Percentiles rank a stretch among this genome's conserved stretches.
Evolutionary conservation across 2,888 invertebrate species (phyloP).

Genomic region (Drosophila lutescens): DNA sequence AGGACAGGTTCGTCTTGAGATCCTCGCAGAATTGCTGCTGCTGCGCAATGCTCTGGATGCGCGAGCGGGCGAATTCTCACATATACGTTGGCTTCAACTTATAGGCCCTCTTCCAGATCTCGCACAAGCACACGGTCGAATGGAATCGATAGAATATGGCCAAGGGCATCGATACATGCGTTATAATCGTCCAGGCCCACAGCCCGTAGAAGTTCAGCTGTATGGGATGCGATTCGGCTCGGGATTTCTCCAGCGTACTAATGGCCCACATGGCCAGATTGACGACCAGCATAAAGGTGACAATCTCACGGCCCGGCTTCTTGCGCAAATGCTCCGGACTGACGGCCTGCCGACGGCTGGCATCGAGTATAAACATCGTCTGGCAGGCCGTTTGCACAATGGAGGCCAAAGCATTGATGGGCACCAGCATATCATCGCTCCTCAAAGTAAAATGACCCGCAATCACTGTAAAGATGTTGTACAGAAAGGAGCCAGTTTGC

Average conservation of each 20-base stretch:
- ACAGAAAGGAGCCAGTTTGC: constrained; percentile 97
- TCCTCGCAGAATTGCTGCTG: constrained; percentile 83
- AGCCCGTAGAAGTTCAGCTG: constrained; percentile 96
- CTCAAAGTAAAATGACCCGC: constrained; percentile 95
- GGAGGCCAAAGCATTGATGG: constrained; percentile 93
- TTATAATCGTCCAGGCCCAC: constrained; percentile 98
- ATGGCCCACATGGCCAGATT: constrained; percentile 98
- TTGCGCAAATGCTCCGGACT: constrained; percentile 92
- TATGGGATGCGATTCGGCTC: constrained; percentile 95
- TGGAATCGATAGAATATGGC: constrained; percentile 98
- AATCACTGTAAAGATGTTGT: constrained; percentile 96
- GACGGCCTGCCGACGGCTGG: constrained; percentile 92
- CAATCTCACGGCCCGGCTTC: constrained; percentile 96
- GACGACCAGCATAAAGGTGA: constrained; percentile 95
- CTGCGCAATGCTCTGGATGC: constrained; percentile 83
- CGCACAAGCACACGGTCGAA: constrained; percentile 97
- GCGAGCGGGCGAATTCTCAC: constrained; percentile 86
- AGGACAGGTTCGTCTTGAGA: constrained; percentile 82
- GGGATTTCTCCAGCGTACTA: constrained; percentile 95
- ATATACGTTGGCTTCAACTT: constrained; percentile 95
- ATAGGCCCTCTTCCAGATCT: constrained; percentile 98
- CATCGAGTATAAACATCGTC: constrained; percentile 95
- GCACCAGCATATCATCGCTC: constrained; percentile 91
- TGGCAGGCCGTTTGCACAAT: constrained; percentile 95
- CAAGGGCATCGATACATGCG: constrained; percentile 95